These are phyloP conservation scores for Glossosoma conforme DNA, from an alignment of 1,140 invertebrate species.

Conservation along the genomic window DNA sequence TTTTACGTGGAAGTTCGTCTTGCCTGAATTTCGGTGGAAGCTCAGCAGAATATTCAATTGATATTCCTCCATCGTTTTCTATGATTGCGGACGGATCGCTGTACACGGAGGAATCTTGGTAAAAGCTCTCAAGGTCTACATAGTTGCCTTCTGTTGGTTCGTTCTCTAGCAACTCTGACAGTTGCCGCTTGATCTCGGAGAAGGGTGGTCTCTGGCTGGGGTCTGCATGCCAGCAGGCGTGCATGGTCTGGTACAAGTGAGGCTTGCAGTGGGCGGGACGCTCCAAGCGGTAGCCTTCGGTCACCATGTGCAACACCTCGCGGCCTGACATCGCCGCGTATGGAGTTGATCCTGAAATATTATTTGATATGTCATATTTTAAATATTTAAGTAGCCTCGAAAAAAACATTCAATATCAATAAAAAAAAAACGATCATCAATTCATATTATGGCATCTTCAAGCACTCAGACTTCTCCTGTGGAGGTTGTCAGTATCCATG, in stretches of 20 bases:
- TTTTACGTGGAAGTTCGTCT: conserved; percentile 15
- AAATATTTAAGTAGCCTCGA: too few species aligned
- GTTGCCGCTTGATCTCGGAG: conserved; percentile 60
- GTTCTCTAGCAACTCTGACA: conserved; percentile 64
- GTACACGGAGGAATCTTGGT: conserved; percentile 61
- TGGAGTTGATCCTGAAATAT: conserved; percentile 66
- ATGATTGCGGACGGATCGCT: conserved; percentile 49
- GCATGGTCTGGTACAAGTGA: conserved; percentile 70
- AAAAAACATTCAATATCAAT: too few species aligned
- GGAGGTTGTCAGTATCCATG: too few species aligned
- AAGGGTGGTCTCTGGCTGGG: conserved; percentile 69
- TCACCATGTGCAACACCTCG: conserved; percentile 70
- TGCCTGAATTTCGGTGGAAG: conserved; percentile 11
- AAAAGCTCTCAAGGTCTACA: conserved; percentile 73
- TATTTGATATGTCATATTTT: not conserved
- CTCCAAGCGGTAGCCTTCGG: conserved; percentile 69
- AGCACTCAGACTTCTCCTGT: too few species aligned
- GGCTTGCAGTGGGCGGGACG: conserved; percentile 69
- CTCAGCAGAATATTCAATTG: conserved; percentile 44
- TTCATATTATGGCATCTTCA: too few species aligned
- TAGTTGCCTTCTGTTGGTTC: conserved; percentile 66
- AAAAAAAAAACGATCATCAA: too few species aligned
- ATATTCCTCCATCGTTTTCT: conserved; percentile 45
- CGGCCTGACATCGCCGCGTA: conserved; percentile 74
- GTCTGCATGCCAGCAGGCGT: conserved; percentile 70